These are phyloP conservation scores for Amphibalanus amphitrite DNA, from an alignment of 1,140 invertebrate species.

Conservation along the genomic window DNA sequence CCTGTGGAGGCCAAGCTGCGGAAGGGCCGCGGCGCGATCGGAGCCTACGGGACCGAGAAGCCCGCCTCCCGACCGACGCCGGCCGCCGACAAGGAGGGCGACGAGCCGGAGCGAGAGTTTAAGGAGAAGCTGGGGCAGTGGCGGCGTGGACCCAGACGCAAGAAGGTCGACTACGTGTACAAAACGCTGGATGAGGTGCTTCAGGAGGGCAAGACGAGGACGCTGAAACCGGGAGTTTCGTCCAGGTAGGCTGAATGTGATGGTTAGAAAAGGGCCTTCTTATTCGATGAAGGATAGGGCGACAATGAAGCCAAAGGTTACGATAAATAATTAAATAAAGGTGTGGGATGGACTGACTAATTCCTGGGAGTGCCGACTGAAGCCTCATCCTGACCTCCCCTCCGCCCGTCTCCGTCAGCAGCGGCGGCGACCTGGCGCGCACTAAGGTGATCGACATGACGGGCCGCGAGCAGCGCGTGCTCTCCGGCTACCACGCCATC, in stretches of 20 bases:
- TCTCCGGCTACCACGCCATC: slow-evolving; percentile 87
- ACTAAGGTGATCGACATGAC: slow-evolving; percentile 99
- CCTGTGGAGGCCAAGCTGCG: slow-evolving; percentile 83
- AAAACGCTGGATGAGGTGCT: slow-evolving; percentile 84
- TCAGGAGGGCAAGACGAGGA: slow-evolving; percentile 40
- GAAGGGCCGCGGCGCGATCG: slow-evolving; percentile 82
- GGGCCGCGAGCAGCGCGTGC: slow-evolving; percentile 76
- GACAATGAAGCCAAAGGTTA: too few species aligned
- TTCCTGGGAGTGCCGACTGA: too few species aligned
- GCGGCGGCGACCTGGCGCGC: slow-evolving; percentile 31
- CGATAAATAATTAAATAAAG: too few species aligned
- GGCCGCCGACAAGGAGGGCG: slow-evolving; percentile 38
- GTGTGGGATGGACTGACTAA: too few species aligned
- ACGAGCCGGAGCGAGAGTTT: slow-evolving; percentile 36
- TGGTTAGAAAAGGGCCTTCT: too few species aligned
- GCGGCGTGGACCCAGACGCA: slow-evolving; percentile 29
- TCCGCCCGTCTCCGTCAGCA: too few species aligned
- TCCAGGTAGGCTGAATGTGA: too few species aligned
- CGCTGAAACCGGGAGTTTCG: slow-evolving; percentile 13
- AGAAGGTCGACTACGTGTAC: slow-evolving; percentile 60
- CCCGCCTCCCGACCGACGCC: slow-evolving; percentile 29
- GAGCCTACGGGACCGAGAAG: slow-evolving; percentile 63
- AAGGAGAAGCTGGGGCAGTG: slow-evolving; percentile 41
- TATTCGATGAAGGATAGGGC: too few species aligned
- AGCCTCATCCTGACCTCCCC: too few species aligned